Percentiles rank a stretch among this genome's conserved stretches.
These are phyloP conservation scores for Scaptomyza polygonia DNA, from an alignment of 2,888 invertebrate genomes.

Conservation along the genomic window DNA sequence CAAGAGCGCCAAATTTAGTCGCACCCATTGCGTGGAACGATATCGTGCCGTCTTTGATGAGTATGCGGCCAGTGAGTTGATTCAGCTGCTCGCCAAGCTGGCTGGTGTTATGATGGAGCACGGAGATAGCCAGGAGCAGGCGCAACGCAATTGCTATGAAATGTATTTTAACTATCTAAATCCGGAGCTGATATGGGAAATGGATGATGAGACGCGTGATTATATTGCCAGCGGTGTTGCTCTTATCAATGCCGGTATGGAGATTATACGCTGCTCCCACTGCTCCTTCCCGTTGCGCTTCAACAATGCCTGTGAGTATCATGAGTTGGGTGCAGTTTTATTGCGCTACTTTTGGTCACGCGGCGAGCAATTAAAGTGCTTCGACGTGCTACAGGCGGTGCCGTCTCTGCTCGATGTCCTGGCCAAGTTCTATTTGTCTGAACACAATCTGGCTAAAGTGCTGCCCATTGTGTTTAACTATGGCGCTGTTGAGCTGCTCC, in stretches of 20 bases:
- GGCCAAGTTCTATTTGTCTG: slow-evolving; percentile 83
- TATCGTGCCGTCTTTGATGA: slow-evolving; percentile 83
- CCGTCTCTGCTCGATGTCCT: slow-evolving; percentile 83
- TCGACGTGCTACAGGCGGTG: slow-evolving; percentile 82
- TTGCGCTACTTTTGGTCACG: slow-evolving; percentile 84
- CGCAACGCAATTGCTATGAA: slow-evolving; percentile 82
- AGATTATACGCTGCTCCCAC: slow-evolving; percentile 81
- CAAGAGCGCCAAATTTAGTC: slow-evolving; percentile 83
- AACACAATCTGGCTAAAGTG: slow-evolving; percentile 82
- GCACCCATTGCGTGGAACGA: slow-evolving; percentile 82
- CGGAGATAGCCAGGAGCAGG: slow-evolving; percentile 80
- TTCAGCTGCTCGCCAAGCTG: slow-evolving; percentile 80
- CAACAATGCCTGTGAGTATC: slow-evolving; percentile 81
- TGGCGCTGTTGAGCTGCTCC: slow-evolving; percentile 81
- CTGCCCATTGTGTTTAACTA: slow-evolving; percentile 82
- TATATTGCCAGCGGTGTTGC: slow-evolving; percentile 83
- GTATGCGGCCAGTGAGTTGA: slow-evolving; percentile 82
- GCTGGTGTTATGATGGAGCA: slow-evolving; percentile 82
- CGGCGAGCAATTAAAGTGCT: slow-evolving; percentile 83
- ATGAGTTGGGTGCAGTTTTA: slow-evolving; percentile 82
- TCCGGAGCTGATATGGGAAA: slow-evolving; percentile 84
- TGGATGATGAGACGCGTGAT: slow-evolving; percentile 83
- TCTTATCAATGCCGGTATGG: slow-evolving; percentile 74
- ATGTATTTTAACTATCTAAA: slow-evolving; percentile 84
- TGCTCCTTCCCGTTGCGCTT: slow-evolving; percentile 84